These are phyloP conservation scores for Monopis laevigella DNA, from an alignment of 2,888 invertebrate genomes.

Conservation along the genomic window DNA sequence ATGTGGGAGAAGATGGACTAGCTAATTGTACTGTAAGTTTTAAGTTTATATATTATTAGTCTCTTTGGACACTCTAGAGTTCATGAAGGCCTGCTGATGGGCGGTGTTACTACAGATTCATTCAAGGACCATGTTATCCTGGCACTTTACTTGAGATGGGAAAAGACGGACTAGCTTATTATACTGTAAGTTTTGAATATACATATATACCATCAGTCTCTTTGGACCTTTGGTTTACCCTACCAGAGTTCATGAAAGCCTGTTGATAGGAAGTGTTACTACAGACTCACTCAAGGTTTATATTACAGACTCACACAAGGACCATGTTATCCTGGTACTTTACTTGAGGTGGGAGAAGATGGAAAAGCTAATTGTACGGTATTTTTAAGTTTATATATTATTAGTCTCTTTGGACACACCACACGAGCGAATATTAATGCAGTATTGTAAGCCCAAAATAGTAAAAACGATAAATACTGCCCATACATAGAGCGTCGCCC, in stretches of 20 bases:
- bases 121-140: slow-evolving; percentile 79
- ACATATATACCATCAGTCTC: no score
- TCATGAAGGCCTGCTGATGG: slow-evolving; percentile 82
- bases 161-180: slow-evolving; percentile 71
- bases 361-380: slow-evolving; percentile 74
- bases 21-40: slow-evolving; percentile 71
- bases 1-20: slow-evolving; percentile 66
- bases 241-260: no score
- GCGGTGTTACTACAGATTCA: slow-evolving; percentile 76
- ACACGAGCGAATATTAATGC: no score
- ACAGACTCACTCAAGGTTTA: slow-evolving; percentile 74
- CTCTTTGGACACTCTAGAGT: no score
- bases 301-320: slow-evolving; percentile 77
- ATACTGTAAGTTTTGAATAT: slow-evolving; percentile 52
- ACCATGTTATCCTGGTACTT: slow-evolving; percentile 79
- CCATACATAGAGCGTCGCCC: no score
- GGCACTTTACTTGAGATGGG: slow-evolving; percentile 74
- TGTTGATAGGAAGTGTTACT: slow-evolving; percentile 78
- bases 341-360: slow-evolving; percentile 68
- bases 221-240: no score
- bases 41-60: neutral
- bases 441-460: no score
- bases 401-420: no score
- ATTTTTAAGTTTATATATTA: slow-evolving; percentile 22
- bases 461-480: no score